phyloP scores from a whole-genome alignment of 2,888 invertebrate species.

The Epinotia ramella region DNA sequence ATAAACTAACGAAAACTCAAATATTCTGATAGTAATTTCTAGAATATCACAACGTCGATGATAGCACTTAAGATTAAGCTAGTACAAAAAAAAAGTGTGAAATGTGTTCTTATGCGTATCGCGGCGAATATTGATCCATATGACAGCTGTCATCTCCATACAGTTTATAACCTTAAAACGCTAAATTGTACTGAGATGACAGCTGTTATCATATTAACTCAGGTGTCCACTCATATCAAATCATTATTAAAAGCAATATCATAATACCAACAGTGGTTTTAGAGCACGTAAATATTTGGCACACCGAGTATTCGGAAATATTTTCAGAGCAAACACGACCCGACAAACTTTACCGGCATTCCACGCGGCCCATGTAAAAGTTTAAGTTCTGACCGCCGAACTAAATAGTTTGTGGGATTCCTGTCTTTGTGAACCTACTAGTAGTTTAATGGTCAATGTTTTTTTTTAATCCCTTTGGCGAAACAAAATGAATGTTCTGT shows the following conservation, averaged over 20 bases:
- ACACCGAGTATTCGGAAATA: constrained; percentile 40
- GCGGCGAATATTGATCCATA: too few relatives aligned
- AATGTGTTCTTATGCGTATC: too few relatives aligned
- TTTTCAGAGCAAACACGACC: constrained; percentile 42
- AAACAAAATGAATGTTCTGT: constrained; percentile 24
- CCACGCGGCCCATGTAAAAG: constrained; percentile 54
- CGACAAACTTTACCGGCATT: constrained; percentile 45
- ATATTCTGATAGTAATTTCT: too few relatives aligned
- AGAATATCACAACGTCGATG: too few relatives aligned
- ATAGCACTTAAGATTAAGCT: too few relatives aligned
- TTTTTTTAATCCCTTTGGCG: constrained; percentile 34
- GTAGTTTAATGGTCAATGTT: constrained; percentile 37
- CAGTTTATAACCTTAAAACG: too few relatives aligned
- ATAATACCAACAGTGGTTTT: constrained; percentile 6
- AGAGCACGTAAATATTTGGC: constrained; percentile 34
- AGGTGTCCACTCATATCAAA: background rate
- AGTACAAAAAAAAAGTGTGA: too few relatives aligned
- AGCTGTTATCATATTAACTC: background rate
- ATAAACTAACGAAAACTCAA: too few relatives aligned
- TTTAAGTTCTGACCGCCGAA: constrained; percentile 54
- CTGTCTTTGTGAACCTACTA: constrained; percentile 51
- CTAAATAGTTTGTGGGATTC: constrained; percentile 57
- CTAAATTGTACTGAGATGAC: too few relatives aligned
- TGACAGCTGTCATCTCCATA: too few relatives aligned
- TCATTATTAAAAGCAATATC: constrained; percentile 17